Percentiles rank a stretch among this genome's conserved stretches.
phyloP scores from a whole-genome alignment of 1,140 invertebrate species.

The Diuraphis noxia region DNA sequence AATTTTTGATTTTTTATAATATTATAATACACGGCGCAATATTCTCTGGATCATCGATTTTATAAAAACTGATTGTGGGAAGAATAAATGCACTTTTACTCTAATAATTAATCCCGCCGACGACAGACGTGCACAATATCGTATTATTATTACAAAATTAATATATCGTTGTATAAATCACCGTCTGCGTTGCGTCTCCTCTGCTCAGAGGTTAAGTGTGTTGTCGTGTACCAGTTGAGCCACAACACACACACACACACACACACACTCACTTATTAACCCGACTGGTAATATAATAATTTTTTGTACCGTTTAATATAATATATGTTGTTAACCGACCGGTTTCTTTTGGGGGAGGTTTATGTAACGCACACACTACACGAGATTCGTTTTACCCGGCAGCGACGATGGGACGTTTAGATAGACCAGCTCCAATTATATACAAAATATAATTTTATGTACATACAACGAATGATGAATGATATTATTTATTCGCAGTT shows the following conservation, averaged over 20 bases:
- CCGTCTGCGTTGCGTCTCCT: neutral
- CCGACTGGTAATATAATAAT: neutral
- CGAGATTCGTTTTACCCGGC: conserved; percentile 9
- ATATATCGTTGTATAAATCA: neutral
- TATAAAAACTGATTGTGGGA: no score
- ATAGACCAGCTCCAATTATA: neutral
- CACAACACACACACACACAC: neutral
- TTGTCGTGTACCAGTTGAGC: neutral
- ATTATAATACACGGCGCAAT: no score
- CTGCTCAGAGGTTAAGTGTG: conserved; percentile 8
- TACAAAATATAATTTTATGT: neutral
- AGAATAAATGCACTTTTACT: neutral
- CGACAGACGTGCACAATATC: neutral
- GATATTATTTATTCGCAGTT: neutral
- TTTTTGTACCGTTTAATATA: neutral
- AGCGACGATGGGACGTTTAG: neutral
- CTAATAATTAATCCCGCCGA: neutral
- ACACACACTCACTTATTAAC: neutral
- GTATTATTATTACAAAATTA: neutral
- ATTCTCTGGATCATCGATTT: no score
- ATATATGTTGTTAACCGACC: neutral
- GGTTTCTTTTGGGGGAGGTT: conserved; percentile 5
- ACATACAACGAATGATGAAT: neutral
- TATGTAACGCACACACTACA: neutral
- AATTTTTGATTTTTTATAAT: no score